A percentile compares a stretch with the other conserved stretches of the same genome.
Conservation (phyloP, 1,140 invertebrate species). For the Oreohelix idahoensis region DNA sequence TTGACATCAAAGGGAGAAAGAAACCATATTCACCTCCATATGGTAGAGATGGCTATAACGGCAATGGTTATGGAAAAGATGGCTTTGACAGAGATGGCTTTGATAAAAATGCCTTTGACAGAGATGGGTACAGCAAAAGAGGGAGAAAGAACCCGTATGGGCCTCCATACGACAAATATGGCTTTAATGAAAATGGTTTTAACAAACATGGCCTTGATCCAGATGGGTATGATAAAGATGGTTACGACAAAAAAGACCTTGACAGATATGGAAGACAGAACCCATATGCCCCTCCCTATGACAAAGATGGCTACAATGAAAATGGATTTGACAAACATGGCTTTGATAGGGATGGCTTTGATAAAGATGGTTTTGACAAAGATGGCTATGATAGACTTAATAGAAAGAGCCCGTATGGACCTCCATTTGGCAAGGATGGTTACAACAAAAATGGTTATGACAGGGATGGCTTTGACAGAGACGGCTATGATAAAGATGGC, state of each 20-base stretch:
- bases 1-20: neutral
- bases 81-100: neutral
- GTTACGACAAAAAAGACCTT: neutral
- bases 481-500: neutral
- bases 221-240: neutral
- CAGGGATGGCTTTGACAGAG: neutral
- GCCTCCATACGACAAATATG: neutral
- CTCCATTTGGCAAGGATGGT: neutral
- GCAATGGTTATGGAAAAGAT: neutral
- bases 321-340: neutral
- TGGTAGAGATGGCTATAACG: neutral
- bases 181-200: neutral
- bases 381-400: neutral
- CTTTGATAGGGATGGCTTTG: neutral
- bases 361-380: neutral
- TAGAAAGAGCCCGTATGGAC: neutral
- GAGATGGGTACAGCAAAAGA: neutral
- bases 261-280: neutral
- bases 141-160: neutral
- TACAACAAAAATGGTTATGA: neutral
- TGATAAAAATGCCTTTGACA: neutral
- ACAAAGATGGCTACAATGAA: neutral
- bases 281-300: neutral
- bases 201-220: slow-evolving; percentile 3
- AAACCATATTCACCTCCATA: neutral